Conservation (phyloP, 2,797 vertebrate genomes). For the Sarcophilus harrisii region DNA sequence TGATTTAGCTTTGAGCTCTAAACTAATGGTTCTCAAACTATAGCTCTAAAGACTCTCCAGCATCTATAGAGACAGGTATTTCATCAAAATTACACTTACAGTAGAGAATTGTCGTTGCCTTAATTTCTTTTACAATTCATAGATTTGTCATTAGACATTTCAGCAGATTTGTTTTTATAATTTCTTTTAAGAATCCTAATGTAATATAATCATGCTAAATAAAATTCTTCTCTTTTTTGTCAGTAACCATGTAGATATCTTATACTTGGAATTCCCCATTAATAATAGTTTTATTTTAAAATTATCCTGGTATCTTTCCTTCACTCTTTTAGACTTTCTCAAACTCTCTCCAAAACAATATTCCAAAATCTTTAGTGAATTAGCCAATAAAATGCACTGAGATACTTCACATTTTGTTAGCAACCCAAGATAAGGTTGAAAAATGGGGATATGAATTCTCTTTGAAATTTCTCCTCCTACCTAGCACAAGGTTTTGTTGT, state of each 20-base stretch:
- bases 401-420: neutral
- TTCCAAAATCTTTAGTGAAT: neutral
- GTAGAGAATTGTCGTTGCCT: neutral
- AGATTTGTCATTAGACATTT: neutral
- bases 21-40: neutral
- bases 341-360: neutral
- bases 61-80: neutral
- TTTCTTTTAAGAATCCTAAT: neutral
- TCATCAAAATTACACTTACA: neutral
- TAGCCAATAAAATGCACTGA: neutral
- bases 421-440: neutral
- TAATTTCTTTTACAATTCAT: neutral
- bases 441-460: neutral
- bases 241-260: neutral
- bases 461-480: neutral
- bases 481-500: neutral
- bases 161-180: neutral
- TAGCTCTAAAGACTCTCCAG: neutral
- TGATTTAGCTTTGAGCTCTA: neutral
- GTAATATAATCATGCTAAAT: neutral
- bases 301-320: neutral
- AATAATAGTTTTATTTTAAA: neutral
- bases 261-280: neutral
- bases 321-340: neutral
- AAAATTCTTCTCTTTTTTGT: neutral